phyloP scores from a whole-genome alignment of 2,888 invertebrate genomes.

The Omphaloscelis lunosa region DNA sequence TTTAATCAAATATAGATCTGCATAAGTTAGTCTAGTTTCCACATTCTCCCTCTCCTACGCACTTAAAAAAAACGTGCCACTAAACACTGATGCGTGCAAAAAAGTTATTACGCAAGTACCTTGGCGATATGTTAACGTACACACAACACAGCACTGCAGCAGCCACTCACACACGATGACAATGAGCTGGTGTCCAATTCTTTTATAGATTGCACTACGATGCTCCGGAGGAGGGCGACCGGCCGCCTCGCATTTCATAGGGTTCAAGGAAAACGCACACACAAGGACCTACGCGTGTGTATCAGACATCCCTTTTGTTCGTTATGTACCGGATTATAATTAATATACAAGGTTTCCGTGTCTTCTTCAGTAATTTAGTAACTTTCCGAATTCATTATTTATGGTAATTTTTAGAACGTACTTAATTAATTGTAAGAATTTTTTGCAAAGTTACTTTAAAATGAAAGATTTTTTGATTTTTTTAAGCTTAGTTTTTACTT shows the following conservation, averaged over 20 bases:
- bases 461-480: neutral
- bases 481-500: neutral
- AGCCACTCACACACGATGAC: conserved; percentile 87
- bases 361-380: conserved; percentile 4
- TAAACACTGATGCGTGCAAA: conserved; percentile 20
- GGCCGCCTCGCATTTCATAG: conserved; percentile 67
- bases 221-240: conserved; percentile 81
- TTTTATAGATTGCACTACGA: conserved; percentile 87
- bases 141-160: conserved; percentile 89
- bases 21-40: neutral
- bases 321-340: conserved; percentile 26
- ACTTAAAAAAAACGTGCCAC: conserved; percentile 12
- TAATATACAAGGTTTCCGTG: conserved; percentile 30
- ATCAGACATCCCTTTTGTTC: conserved; percentile 45
- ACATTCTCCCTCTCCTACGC: neutral
- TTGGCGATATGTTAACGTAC: conserved; percentile 77
- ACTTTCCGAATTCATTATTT: neutral
- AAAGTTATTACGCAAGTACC: conserved; percentile 72
- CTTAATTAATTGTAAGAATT: neutral
- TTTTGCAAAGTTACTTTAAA: neutral
- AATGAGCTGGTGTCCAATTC: conserved; percentile 80
- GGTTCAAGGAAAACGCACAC: conserved; percentile 76
- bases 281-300: conserved; percentile 25
- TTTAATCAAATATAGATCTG: neutral
- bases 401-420: neutral